Percentiles rank a stretch among this genome's conserved stretches.
Conservation (phyloP, 2,113 vertebrate species). For the Peucedramus taeniatus region DNA sequence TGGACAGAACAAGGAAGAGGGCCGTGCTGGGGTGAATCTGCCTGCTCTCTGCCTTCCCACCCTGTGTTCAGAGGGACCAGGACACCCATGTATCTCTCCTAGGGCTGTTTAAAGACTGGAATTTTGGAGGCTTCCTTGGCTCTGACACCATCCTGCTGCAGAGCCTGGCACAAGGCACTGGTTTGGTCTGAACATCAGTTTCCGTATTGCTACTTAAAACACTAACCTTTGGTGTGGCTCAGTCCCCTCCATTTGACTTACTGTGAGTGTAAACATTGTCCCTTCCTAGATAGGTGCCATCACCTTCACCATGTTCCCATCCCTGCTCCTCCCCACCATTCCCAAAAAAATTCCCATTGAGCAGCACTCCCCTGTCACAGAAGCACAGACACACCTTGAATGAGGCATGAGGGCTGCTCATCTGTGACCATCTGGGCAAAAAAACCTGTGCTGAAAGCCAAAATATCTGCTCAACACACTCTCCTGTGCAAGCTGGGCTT, state of each 20-base stretch:
- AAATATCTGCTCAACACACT: background rate
- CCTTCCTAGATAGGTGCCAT: background rate
- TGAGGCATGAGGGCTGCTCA: background rate
- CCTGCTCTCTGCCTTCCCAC: fast-evolving
- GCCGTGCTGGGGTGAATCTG: background rate
- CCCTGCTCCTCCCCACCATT: background rate
- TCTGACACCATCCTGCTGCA: background rate
- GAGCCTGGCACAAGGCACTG: background rate
- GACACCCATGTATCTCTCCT: background rate
- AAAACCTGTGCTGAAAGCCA: background rate
- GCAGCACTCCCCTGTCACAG: fast-evolving
- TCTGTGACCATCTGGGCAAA: background rate
- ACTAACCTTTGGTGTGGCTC: background rate
- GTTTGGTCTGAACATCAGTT: background rate
- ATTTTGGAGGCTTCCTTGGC: background rate
- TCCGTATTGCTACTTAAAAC: background rate
- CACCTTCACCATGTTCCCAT: background rate
- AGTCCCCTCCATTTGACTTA: background rate
- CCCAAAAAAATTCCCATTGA: background rate
- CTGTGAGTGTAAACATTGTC: background rate
- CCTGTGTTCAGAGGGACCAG: fast-evolving
- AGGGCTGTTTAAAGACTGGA: background rate
- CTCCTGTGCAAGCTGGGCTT: background rate
- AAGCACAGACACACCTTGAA: background rate
- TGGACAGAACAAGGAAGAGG: background rate